phyloP scores from a whole-genome alignment of 1,140 invertebrate genomes.

The Bombus huntii region DNA sequence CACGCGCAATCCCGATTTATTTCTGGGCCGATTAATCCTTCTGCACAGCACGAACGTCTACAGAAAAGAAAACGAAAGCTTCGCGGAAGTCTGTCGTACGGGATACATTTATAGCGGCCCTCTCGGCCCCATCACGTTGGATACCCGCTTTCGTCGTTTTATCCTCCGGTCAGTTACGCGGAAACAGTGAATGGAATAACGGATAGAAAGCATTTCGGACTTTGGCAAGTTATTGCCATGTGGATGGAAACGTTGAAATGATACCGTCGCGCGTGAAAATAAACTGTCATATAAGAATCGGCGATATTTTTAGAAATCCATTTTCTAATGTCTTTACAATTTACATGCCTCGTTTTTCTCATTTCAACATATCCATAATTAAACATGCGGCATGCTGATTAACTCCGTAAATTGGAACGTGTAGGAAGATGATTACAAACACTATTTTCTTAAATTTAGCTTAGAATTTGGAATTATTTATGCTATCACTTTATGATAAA shows the following conservation, averaged over 20 bases:
- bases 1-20: slow-evolving; percentile 42
- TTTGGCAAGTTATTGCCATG: not conserved
- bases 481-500: no score
- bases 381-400: no score
- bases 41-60: slow-evolving; percentile 10
- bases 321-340: not conserved
- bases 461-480: no score
- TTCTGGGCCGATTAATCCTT: slow-evolving; percentile 54
- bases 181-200: slow-evolving; percentile 48
- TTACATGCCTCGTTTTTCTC: no score
- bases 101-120: slow-evolving; percentile 45
- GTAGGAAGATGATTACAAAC: no score
- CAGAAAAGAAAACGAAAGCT: slow-evolving; percentile 46
- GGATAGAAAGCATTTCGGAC: slow-evolving; percentile 26
- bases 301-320: not conserved
- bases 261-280: not conserved
- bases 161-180: slow-evolving; percentile 37
- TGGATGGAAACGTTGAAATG: not conserved
- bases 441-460: no score
- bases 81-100: slow-evolving; percentile 44
- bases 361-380: no score
- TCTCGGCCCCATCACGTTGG: slow-evolving; percentile 9
- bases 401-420: no score
- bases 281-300: not conserved
- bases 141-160: slow-evolving; percentile 37